Evolutionary conservation across 2,888 invertebrate species (phyloP).

Genomic region (Copidosoma aretas): DNA sequence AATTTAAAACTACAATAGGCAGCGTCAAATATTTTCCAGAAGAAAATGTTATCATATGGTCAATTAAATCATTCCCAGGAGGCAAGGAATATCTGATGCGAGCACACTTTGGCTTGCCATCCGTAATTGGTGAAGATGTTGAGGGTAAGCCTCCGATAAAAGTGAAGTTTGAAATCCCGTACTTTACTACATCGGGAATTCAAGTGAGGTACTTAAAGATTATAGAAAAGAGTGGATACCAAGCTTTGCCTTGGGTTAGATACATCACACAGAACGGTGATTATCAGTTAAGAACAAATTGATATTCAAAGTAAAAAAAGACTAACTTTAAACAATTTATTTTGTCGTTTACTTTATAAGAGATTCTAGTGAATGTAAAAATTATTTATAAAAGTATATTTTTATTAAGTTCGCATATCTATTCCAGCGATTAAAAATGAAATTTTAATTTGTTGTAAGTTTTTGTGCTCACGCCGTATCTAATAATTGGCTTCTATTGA

Average conservation of each 20-base stretch:
- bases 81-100: conserved; percentile 98
- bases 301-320: conserved; percentile 5
- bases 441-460: too few species aligned
- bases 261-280: conserved; percentile 99
- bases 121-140: conserved; percentile 90
- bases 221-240: conserved; percentile 98
- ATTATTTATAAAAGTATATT: too few species aligned
- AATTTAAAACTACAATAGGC: conserved; percentile 96
- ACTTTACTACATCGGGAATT: conserved; percentile 98
- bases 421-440: too few species aligned
- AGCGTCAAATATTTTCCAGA: conserved; percentile 98
- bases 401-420: too few species aligned
- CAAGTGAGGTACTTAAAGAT: conserved; percentile 96
- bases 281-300: conserved; percentile 95
- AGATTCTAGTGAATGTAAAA: too few species aligned
- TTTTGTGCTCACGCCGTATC: too few species aligned
- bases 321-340: too few species aligned
- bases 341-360: too few species aligned
- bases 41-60: conserved; percentile 96
- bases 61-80: conserved; percentile 95
- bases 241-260: conserved; percentile 98
- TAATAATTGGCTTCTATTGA: too few species aligned
- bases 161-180: conserved; percentile 98
- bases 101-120: conserved; percentile 96
- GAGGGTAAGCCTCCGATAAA: conserved; percentile 98